Evolutionary conservation across 2,113 vertebrate genomes (phyloP).

Genomic region (Psammodynastes pulverulentus): DNA sequence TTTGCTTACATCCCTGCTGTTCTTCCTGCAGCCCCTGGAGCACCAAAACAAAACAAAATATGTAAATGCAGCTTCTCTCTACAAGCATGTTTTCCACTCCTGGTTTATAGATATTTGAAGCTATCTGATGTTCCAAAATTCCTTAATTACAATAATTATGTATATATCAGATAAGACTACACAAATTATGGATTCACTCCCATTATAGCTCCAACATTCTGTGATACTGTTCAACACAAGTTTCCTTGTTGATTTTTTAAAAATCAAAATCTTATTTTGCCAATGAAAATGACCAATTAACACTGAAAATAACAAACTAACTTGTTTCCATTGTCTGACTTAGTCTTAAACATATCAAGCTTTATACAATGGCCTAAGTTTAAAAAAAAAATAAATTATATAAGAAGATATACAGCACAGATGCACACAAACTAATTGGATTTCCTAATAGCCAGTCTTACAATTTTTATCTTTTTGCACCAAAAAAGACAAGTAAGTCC

Average conservation of each 20-base stretch:
- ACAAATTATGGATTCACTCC: neutral
- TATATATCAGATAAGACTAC: neutral
- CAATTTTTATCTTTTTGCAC: neutral
- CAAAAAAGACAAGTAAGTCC: neutral
- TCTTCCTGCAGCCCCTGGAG: neutral
- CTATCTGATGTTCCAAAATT: neutral
- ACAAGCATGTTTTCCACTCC: neutral
- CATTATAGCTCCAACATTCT: neutral
- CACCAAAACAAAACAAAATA: neutral
- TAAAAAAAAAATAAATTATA: neutral
- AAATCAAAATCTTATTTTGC: neutral
- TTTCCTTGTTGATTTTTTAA: neutral
- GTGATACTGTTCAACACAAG: neutral
- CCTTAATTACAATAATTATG: neutral
- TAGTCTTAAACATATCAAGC: neutral
- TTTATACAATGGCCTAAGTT: neutral
- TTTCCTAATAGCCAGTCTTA: neutral
- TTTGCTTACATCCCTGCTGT: neutral
- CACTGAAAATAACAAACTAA: neutral
- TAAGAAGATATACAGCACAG: neutral
- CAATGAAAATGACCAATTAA: neutral
- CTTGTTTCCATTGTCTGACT: neutral
- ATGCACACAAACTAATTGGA: neutral
- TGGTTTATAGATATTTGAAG: neutral
- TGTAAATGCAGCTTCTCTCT: neutral